These are phyloP conservation scores for Drosophila virilis DNA, from an alignment of 1,140 invertebrate genomes.

Conservation along the genomic window DNA sequence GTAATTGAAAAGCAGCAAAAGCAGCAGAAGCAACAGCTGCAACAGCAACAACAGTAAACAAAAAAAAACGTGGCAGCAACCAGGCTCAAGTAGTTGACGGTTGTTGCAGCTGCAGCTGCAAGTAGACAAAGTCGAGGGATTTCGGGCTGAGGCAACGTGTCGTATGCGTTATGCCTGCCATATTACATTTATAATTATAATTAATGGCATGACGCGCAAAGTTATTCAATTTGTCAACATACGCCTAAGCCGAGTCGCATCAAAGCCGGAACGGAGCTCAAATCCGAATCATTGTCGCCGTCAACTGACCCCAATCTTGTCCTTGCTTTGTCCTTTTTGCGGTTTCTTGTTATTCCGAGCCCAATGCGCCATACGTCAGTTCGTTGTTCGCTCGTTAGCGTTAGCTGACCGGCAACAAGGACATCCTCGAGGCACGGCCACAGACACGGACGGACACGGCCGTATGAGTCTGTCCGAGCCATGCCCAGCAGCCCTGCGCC, in stretches of 20 bases:
- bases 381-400: slow-evolving; percentile 38
- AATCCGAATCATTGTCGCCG: slow-evolving; percentile 20
- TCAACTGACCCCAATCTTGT: slow-evolving; percentile 59
- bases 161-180: slow-evolving; percentile 57
- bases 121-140: slow-evolving; percentile 27
- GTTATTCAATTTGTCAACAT: slow-evolving; percentile 67
- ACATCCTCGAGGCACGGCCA: neutral
- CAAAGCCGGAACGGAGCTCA: neutral
- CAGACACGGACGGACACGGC: slow-evolving; percentile 14
- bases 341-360: slow-evolving; percentile 62
- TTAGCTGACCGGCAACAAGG: slow-evolving; percentile 41
- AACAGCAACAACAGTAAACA: slow-evolving; percentile 28
- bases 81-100: slow-evolving; percentile 35
- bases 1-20: slow-evolving; percentile 67
- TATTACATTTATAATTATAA: slow-evolving; percentile 57
- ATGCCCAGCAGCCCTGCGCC: slow-evolving; percentile 64
- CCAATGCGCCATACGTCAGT: slow-evolving; percentile 44
- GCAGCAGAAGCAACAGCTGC: slow-evolving; percentile 25
- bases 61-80: slow-evolving; percentile 14
- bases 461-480: slow-evolving; percentile 20
- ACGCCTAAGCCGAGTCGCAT: slow-evolving; percentile 16
- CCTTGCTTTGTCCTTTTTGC: slow-evolving; percentile 31
- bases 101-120: slow-evolving; percentile 43
- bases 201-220: slow-evolving; percentile 59
- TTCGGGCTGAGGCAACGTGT: slow-evolving; percentile 53